A percentile compares a stretch with the other conserved stretches of the same genome.
Evolutionary conservation across 2,888 invertebrate species (phyloP).

Genomic region (Latheticus oryzae): DNA sequence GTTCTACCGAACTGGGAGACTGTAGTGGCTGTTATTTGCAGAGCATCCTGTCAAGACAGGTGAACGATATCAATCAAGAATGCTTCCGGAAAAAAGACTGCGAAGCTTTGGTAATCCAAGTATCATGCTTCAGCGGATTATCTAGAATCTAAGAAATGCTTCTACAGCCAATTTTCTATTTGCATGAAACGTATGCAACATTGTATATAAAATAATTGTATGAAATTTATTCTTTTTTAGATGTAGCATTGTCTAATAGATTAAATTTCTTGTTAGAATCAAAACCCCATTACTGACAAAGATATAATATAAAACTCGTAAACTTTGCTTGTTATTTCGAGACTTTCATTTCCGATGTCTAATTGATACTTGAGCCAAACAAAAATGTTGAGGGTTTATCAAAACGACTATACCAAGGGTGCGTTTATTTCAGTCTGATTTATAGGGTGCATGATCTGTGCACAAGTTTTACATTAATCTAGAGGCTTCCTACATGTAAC

Average conservation of each 20-base stretch:
- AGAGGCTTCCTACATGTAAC: slow-evolving; percentile 53
- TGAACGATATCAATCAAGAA: slow-evolving; percentile 35
- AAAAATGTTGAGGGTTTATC: slow-evolving; percentile 21
- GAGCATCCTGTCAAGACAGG: slow-evolving; percentile 15
- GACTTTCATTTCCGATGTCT: slow-evolving; percentile 34
- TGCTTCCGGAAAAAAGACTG: slow-evolving; percentile 12
- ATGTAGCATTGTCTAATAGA: too few species aligned
- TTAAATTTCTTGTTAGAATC: slow-evolving; percentile 32
- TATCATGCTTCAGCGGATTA: slow-evolving; percentile 14
- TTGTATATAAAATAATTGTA: slow-evolving; percentile 1
- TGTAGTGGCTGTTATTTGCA: slow-evolving; percentile 7
- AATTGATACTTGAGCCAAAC: slow-evolving; percentile 34
- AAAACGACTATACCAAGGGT: slow-evolving; percentile 10
- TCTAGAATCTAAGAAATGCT: background rate
- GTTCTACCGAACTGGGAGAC: slow-evolving; percentile 10
- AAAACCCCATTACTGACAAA: slow-evolving; percentile 31
- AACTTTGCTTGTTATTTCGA: slow-evolving; percentile 37
- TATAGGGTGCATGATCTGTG: slow-evolving; percentile 21
- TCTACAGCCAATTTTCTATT: slow-evolving; percentile 25
- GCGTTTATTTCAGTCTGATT: slow-evolving; percentile 19
- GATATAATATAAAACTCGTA: slow-evolving; percentile 20
- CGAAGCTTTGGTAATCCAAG: slow-evolving; percentile 21
- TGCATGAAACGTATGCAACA: slow-evolving; percentile 24
- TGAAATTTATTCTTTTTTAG: too few species aligned
- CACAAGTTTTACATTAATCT: slow-evolving; percentile 57